Base-by-base conservation (phyloP, 2,888 invertebrate species). In the Eilema depressum region DNA sequence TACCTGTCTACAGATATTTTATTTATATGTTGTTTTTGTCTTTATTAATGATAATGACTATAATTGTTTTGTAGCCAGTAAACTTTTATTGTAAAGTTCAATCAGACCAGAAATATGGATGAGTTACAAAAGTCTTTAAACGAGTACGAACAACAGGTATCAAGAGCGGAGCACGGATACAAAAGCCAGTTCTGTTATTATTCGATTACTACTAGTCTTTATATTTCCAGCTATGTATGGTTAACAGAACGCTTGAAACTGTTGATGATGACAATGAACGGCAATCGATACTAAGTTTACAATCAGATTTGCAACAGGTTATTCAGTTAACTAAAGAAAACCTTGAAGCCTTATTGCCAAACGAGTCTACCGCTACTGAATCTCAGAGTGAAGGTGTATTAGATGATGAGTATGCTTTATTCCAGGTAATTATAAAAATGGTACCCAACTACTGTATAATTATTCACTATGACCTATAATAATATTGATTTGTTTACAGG, bases 261-360 rank as follows among this genome's bases (percentile, higher is more conserved):
- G 92, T 95, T 17, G 83, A 92, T 23, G 91, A 94, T 73, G 94
- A 92, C 26, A 90, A 92, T 1, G 96, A 96, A 77, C 95, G 94
- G 59, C 94, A 96, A 63, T 96, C 97, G 37, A 90, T 97, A 28
- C 75, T 96, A 65, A 94, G 96, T 62, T 90, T 98, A 17, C 96
- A 96, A 83, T 94, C 96, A 28, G 97, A 97, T 85, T 93, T 98
- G 60, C 91, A 96, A 77, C 97, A 97, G 87, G 93, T 98, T 0
- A 96, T 98, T 67, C 93, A 95, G n/a, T 91, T 98, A 57, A 97
- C 97, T 0, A 93, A 95, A 84, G 97, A 97, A 86, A 96, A 96
- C 79, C 85, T 96, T 69, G 90, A 93, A 71, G 86, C 91, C 63
- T 74, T 92, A 33, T 67, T 57, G 61, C 59, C 67, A 60, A 65